phyloP scores from a whole-genome alignment of 1,140 invertebrate genomes.

The Babylonia areolata region DNA sequence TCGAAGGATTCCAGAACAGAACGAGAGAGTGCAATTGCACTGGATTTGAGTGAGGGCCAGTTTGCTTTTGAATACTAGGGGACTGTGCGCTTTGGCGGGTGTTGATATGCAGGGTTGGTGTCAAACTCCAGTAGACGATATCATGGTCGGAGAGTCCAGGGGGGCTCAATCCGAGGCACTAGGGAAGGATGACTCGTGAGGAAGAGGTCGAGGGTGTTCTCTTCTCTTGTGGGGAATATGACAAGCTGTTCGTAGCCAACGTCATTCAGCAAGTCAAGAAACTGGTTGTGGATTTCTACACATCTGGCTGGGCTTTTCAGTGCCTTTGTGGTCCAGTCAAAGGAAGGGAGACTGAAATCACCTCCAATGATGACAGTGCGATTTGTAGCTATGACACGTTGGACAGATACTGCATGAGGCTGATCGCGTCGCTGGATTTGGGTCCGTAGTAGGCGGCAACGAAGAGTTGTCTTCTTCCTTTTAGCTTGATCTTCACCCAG shows the following conservation, averaged over 20 bases:
- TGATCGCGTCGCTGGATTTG: not conserved
- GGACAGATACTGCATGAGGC: not conserved
- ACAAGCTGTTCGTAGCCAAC: not conserved
- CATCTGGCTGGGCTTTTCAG: not conserved
- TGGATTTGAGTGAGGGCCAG: not conserved
- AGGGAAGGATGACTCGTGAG: not conserved
- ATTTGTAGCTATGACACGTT: not conserved
- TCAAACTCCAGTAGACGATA: not conserved
- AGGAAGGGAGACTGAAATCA: not conserved
- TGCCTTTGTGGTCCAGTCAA: not conserved
- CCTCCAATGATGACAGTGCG: not conserved
- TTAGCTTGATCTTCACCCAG: not conserved
- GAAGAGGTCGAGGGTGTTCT: constrained; percentile 9
- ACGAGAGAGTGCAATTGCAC: not conserved
- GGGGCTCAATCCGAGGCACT: not conserved
- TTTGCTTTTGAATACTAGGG: not conserved
- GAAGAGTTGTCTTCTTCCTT: not conserved
- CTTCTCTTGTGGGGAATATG: not conserved
- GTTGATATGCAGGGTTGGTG: not conserved
- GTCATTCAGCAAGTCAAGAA: not conserved
- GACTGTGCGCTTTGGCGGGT: not conserved
- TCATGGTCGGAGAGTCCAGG: constrained; percentile 13
- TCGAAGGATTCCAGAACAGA: not conserved
- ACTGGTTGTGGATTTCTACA: not conserved
- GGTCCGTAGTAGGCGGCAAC: not conserved